These are phyloP conservation scores for Callaeas wilsoni DNA, from an alignment of 2,113 vertebrate species.

Conservation along the genomic window DNA sequence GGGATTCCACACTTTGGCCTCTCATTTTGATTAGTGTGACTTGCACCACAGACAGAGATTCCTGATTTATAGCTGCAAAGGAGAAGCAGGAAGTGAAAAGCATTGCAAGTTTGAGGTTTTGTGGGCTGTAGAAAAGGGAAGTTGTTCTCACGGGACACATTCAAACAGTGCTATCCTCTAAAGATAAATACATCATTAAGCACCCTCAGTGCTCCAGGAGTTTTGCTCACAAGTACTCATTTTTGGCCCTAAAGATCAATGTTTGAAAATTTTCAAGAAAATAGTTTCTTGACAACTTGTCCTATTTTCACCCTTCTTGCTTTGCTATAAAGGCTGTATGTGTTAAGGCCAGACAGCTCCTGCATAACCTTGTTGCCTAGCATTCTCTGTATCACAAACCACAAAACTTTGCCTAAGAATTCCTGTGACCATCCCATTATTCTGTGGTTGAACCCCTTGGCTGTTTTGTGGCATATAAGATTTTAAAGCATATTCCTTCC, in stretches of 20 bases:
- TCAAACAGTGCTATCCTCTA: not conserved
- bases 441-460: not conserved
- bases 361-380: not conserved
- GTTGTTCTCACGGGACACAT: not conserved
- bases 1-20: constrained; percentile 59
- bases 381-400: not conserved
- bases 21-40: constrained; percentile 33
- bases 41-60: constrained; percentile 14
- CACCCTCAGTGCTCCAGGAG: not conserved
- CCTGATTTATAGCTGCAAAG: constrained; percentile 59
- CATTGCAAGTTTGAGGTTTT: not conserved
- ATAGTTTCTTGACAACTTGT: not conserved
- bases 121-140: not conserved
- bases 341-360: not conserved
- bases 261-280: not conserved
- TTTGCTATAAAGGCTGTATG: not conserved
- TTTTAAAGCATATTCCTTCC: not conserved
- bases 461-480: not conserved
- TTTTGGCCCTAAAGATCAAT: not conserved
- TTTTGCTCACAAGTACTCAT: not conserved
- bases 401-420: not conserved
- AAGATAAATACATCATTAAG: not conserved
- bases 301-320: not conserved
- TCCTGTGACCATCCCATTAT: not conserved
- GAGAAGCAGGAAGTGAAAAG: not conserved